phyloP scores from a whole-genome alignment of 2,797 vertebrate species.

The Hydrolagus colliei region DNA sequence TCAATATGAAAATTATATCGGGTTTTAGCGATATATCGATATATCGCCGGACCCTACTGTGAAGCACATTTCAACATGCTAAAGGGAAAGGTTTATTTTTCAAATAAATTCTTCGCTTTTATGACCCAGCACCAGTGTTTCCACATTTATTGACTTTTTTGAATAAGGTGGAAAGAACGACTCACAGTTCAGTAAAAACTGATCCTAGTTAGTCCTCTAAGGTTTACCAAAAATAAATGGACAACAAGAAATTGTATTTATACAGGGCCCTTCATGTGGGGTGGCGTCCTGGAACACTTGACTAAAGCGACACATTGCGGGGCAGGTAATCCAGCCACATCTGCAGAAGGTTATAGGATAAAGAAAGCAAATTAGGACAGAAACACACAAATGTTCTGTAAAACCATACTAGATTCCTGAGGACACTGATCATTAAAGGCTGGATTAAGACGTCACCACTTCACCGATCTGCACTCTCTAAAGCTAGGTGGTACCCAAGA shows the following conservation, averaged over 20 bases:
- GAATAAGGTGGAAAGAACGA: background rate
- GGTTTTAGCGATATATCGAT: no score
- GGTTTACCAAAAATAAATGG: background rate
- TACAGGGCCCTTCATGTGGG: no score
- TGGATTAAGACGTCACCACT: background rate
- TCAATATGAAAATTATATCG: no score
- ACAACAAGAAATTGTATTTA: no score
- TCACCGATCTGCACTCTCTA: background rate
- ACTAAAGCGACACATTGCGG: background rate
- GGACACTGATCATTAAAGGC: background rate
- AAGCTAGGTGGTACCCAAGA: background rate
- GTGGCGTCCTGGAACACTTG: no score
- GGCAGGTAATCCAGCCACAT: background rate
- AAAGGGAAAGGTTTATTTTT: no score
- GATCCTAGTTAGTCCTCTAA: background rate
- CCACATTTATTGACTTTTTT: background rate
- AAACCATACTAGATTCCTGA: background rate
- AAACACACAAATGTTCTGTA: background rate
- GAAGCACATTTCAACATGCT: no score
- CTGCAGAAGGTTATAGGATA: background rate
- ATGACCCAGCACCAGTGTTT: no score
- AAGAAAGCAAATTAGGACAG: background rate
- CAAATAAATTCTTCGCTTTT: no score
- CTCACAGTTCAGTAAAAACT: background rate
- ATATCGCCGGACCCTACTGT: no score